Evolutionary conservation across 2,888 invertebrate genomes (phyloP).

Genomic region (Sicus ferrugineus): DNA sequence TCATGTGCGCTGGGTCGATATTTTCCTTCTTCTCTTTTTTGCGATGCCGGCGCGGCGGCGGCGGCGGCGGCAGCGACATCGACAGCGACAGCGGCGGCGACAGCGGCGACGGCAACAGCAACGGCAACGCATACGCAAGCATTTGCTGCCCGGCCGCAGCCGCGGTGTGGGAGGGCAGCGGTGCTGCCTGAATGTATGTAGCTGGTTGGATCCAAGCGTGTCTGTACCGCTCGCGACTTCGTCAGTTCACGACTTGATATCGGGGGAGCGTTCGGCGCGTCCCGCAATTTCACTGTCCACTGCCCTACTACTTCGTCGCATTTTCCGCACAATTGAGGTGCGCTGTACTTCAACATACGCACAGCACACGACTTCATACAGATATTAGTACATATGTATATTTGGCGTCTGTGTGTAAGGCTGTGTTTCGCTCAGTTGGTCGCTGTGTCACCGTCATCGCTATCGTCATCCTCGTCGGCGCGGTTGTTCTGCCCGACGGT

Average conservation of each 20-base stretch:
- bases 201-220: background rate
- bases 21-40: slow-evolving; percentile 21
- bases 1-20: slow-evolving; percentile 26
- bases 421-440: slow-evolving; percentile 21
- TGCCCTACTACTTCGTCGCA: background rate
- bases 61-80: slow-evolving; percentile 3
- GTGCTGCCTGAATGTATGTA: background rate
- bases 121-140: slow-evolving; percentile 13
- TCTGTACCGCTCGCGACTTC: slow-evolving; percentile 3
- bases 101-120: too few species aligned
- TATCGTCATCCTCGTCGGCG: background rate
- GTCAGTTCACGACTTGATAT: background rate
- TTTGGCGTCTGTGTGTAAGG: background rate
- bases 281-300: background rate
- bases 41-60: slow-evolving; percentile 17
- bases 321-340: slow-evolving; percentile 4
- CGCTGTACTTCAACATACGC: background rate
- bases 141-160: slow-evolving; percentile 3
- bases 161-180: background rate
- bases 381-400: background rate
- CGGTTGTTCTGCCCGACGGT: background rate
- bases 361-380: too few species aligned
- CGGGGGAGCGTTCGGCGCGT: background rate
- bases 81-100: too few species aligned
- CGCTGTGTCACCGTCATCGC: slow-evolving; percentile 1